phyloP scores from a whole-genome alignment of 2,888 invertebrate species.

The Ferdinandea cuprea region DNA sequence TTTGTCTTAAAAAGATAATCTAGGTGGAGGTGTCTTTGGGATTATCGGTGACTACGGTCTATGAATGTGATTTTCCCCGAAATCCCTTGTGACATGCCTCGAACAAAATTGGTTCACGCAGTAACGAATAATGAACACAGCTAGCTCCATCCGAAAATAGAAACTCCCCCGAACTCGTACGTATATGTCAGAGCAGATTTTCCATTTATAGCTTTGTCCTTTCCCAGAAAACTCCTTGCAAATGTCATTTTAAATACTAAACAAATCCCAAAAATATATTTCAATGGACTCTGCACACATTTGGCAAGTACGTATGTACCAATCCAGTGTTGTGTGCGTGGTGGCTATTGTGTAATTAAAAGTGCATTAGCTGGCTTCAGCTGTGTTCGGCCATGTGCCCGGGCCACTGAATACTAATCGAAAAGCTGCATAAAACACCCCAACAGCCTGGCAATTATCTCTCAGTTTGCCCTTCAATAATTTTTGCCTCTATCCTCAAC shows the following conservation, averaged over 20 bases:
- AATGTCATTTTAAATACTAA: slow-evolving; percentile 9
- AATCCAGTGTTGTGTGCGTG: neutral
- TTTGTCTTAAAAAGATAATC: no score
- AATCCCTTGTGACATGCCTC: no score
- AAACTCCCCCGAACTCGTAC: neutral
- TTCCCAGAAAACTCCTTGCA: neutral
- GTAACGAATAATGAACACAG: no score
- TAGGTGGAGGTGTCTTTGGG: no score
- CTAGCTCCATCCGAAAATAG: no score
- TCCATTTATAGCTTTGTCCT: no score
- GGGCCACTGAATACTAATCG: slow-evolving; percentile 45
- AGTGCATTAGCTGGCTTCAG: slow-evolving; percentile 44
- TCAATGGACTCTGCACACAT: slow-evolving; percentile 9
- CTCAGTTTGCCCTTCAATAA: neutral
- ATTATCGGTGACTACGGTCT: no score
- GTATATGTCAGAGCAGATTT: no score
- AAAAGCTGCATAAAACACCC: slow-evolving; percentile 3
- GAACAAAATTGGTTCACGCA: no score
- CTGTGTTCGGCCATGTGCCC: slow-evolving; percentile 17
- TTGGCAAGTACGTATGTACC: no score
- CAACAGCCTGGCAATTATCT: slow-evolving; percentile 1
- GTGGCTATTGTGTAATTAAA: slow-evolving; percentile 55
- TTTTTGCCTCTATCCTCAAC: slow-evolving; percentile 32
- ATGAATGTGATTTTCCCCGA: no score
- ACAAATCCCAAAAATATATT: slow-evolving; percentile 6